These are phyloP conservation scores for Eptatretus atami DNA, from an alignment of 2,797 vertebrate genomes.

Conservation along the genomic window DNA sequence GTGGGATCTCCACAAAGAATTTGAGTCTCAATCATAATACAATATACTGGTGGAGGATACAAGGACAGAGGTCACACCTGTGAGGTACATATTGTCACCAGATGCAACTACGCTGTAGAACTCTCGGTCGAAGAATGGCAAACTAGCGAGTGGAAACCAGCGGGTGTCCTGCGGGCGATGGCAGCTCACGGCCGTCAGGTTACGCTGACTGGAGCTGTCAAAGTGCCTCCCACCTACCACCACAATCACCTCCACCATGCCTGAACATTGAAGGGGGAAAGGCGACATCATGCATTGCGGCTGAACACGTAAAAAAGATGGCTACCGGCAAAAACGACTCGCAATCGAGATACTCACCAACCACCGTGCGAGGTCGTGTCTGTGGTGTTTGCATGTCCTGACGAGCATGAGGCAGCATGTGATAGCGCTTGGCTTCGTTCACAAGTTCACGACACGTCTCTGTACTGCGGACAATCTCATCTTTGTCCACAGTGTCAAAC, in stretches of 20 bases:
- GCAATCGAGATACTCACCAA: constrained; percentile 22
- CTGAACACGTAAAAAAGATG: neutral
- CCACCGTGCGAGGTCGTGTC: constrained; percentile 67
- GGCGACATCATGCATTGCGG: neutral
- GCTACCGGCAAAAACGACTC: neutral
- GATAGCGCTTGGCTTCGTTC: constrained; percentile 88
- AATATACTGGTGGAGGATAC: too few species aligned
- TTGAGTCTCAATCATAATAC: too few species aligned
- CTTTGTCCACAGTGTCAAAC: constrained; percentile 84
- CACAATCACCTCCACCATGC: constrained; percentile 87
- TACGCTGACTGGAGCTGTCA: constrained; percentile 79
- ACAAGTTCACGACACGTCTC: constrained; percentile 91
- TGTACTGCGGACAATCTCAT: constrained; percentile 84
- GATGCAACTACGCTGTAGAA: constrained; percentile 95
- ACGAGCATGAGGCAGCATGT: constrained; percentile 85
- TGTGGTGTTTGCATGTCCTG: constrained; percentile 91
- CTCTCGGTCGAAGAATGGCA: constrained; percentile 91
- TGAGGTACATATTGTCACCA: constrained; percentile 98
- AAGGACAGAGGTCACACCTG: constrained; percentile 28
- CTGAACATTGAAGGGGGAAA: constrained; percentile 14
- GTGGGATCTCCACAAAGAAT: too few species aligned
- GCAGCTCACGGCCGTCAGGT: constrained; percentile 73
- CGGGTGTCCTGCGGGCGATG: constrained; percentile 94
- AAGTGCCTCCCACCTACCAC: constrained; percentile 86
- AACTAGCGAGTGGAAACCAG: constrained; percentile 86